Base-by-base conservation (phyloP, 1,140 invertebrate genomes). In the Drosophila mauritiana region DNA sequence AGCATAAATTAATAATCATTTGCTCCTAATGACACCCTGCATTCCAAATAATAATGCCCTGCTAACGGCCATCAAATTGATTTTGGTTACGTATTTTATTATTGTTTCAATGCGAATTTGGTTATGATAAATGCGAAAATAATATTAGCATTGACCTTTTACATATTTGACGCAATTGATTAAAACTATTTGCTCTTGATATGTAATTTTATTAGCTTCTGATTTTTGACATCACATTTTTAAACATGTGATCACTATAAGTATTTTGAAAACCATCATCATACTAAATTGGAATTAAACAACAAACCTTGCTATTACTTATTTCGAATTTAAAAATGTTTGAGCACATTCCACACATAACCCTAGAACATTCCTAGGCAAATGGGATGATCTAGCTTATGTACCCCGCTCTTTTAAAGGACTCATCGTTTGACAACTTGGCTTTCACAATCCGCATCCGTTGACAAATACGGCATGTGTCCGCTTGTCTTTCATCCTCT, bases 401-500 rank as follows among this genome's bases (percentile, higher is more conserved):
- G 3, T 31, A 70, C 51, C n/a, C 13, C 1, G 17, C n/a, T 2
- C 6, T 13, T n/a, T n/a, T 4, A 15, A 25, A 1, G 1, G 17
- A 12, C 8, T 34, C 17, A 48, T 12, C 51, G 12, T 36, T 69
- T 70, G 20, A 48, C 40, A 68, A 68, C 34, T 40, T 48, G 36
- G 17, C 67, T 70, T 70, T 70, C 51, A 57, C 64, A 36, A 34
- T 48, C 36, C 36, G 36, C 27, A 25, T 48, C 36, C 36, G 36
- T 57, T 34, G 36, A 57, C 67, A 70, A 70, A 70, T 70, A 70
- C 40, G 36, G 12, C 40, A 68, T 48, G 64, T 56, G 31, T 27
- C 63, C 42, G 12, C 2, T n/a, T 11, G 25, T 27, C 42, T 27
- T 49, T 57, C 37, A 39, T 34, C 34, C 34, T 10, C 25, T 40